A percentile compares a stretch with the other conserved stretches of the same genome.
Conservation (phyloP, 2,888 invertebrate species). For the Tigriopus californicus region DNA sequence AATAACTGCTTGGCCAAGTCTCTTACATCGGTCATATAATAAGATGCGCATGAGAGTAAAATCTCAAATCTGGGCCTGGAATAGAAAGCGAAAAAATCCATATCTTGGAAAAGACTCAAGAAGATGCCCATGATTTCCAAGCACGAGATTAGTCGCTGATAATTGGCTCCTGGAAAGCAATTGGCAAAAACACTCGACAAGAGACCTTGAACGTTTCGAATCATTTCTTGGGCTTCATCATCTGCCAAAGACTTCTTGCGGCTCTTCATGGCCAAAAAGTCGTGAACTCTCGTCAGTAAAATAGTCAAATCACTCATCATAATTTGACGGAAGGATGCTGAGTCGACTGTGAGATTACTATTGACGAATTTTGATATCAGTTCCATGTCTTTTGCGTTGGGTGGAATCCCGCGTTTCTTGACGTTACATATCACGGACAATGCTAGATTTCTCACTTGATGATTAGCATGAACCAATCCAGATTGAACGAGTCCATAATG, state of each 20-base stretch:
- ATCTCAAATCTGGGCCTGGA: not conserved
- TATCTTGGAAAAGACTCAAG: not conserved
- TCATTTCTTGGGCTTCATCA: not conserved
- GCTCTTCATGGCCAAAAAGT: not conserved
- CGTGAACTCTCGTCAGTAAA: not conserved
- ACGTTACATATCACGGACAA: constrained; percentile 3
- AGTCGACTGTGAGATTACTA: not conserved
- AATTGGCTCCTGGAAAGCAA: constrained; percentile 2
- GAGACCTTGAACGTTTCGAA: not conserved
- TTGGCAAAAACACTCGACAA: not conserved
- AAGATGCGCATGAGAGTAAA: not conserved
- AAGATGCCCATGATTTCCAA: not conserved
- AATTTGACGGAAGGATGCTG: not conserved
- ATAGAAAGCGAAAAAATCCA: not conserved
- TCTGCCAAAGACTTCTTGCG: not conserved
- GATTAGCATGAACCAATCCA: not conserved
- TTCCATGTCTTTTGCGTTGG: not conserved
- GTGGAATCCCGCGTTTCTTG: not conserved
- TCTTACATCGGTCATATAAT: constrained; percentile 6
- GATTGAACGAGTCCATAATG: not conserved
- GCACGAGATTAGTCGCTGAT: constrained; percentile 2
- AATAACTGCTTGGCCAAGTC: not conserved
- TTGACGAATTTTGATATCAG: not conserved
- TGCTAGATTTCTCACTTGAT: not conserved
- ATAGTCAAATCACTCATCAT: constrained; percentile 1